Percentiles rank a stretch among this genome's conserved stretches.
Conservation (phyloP, 2,797 vertebrate genomes). For the Sitta carolinensis region DNA sequence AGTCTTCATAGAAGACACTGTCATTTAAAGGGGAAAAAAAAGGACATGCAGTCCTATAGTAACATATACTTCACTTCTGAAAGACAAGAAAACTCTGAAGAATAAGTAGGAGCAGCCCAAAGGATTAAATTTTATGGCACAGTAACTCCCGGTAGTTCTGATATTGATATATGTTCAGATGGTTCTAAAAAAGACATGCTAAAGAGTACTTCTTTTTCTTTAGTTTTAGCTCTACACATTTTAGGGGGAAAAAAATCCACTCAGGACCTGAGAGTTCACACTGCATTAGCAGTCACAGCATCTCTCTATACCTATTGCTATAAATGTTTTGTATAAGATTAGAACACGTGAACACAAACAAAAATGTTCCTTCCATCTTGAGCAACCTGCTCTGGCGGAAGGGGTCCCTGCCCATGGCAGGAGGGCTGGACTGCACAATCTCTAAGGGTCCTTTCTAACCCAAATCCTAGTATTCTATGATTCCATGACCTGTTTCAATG, state of each 20-base stretch:
- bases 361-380: background rate
- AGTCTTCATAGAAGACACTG: conserved; percentile 97
- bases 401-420: background rate
- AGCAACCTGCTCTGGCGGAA: background rate
- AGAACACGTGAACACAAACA: background rate
- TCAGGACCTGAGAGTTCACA: background rate
- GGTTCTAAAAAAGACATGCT: background rate
- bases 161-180: background rate
- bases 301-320: background rate
- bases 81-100: background rate
- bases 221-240: background rate
- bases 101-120: background rate
- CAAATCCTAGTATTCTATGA: background rate
- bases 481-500: background rate
- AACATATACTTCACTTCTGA: background rate
- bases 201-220: background rate
- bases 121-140: background rate
- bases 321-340: background rate
- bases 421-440: background rate
- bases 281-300: background rate
- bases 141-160: background rate
- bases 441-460: background rate
- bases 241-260: background rate
- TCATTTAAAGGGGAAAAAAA: background rate
- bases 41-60: background rate